Evolutionary conservation across 1,140 invertebrate species (phyloP).

Genomic region (Thaumatotibia leucotreta): DNA sequence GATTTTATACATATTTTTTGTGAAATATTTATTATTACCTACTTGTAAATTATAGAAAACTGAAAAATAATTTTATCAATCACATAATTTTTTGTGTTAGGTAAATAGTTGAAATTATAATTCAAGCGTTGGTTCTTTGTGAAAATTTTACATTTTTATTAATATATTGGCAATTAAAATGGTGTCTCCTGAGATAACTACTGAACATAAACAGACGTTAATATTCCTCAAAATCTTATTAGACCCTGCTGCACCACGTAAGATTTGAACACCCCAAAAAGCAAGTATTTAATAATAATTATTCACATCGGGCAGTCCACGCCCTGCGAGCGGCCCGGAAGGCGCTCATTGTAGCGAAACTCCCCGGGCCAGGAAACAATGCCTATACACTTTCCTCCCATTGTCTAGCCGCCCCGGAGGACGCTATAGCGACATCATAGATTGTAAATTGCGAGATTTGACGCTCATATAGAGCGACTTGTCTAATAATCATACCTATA

Average conservation of each 20-base stretch:
- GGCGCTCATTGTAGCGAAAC: constrained; percentile 73
- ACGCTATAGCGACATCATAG: constrained; percentile 11
- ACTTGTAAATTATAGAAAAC: no score
- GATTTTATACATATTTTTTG: no score
- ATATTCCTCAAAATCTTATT: background rate
- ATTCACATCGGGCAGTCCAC: constrained; percentile 17
- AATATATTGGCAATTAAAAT: no score
- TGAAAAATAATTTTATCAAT: no score
- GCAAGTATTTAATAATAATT: constrained; percentile 7
- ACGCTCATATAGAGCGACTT: background rate
- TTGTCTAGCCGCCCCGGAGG: constrained; percentile 42
- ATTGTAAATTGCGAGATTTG: constrained; percentile 12
- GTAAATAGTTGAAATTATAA: no score
- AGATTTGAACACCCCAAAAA: background rate
- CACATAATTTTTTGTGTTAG: no score
- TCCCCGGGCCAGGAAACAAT: constrained; percentile 66
- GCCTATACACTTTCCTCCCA: constrained; percentile 59
- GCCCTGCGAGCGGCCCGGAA: constrained; percentile 54
- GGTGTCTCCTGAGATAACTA: no score
- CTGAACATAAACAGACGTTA: no score
- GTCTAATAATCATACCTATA: background rate
- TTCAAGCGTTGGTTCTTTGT: no score
- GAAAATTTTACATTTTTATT: no score
- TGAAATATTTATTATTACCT: no score
- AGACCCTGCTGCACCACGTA: background rate